Base-by-base conservation (phyloP, 2,797 vertebrate species). In the Crypturellus tataupa region DNA sequence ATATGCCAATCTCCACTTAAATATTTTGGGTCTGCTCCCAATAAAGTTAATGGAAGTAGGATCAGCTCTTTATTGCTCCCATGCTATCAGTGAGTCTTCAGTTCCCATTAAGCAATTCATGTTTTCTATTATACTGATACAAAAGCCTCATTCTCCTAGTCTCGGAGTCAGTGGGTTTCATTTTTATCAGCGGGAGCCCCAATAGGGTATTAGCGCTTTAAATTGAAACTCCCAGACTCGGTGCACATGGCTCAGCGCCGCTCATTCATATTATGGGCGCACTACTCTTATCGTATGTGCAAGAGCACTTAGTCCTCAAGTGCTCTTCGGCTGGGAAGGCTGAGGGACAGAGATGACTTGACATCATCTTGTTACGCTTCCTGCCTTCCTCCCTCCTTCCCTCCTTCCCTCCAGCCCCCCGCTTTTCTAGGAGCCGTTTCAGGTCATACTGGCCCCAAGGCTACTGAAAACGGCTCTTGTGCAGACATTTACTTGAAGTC, bases 1-100 rank as follows among this genome's bases (percentile, higher is more conserved):
- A 94, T 94, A 91, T 31, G 80, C 80, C 96, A 96, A 78, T 95
- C 80, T 89, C 79, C 85, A 76, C 89, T 85, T 94, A 90, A 91
- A 96, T 87, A 95, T 95, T 96, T 97, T 91, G 83, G 68, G 79
- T 68, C 80, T 94, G 94, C 37, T 94, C 80, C 89, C 85, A 95
- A 93, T 97, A 96, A 96, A 95, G 53, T 91, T 95, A 97, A 97
- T 96, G 95, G 95, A 96, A 96, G 71, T 72, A 90, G 93, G 93
- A 95, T 89, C 95, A 94, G 83, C 62, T 91, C 81, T 92, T 93
- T 89, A 91, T 94, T 93, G 49, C 59, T 94, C 65, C 58, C 27
- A 35, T 55, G 49, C 46, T 71, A 78, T 85, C 87, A 80, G 64
- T 62, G 62, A 93, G 75, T 69, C 65, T 89, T 95, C 58, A 13